phyloP scores from a whole-genome alignment of 2,888 invertebrate genomes.

The Acanthoscelides obtectus region DNA sequence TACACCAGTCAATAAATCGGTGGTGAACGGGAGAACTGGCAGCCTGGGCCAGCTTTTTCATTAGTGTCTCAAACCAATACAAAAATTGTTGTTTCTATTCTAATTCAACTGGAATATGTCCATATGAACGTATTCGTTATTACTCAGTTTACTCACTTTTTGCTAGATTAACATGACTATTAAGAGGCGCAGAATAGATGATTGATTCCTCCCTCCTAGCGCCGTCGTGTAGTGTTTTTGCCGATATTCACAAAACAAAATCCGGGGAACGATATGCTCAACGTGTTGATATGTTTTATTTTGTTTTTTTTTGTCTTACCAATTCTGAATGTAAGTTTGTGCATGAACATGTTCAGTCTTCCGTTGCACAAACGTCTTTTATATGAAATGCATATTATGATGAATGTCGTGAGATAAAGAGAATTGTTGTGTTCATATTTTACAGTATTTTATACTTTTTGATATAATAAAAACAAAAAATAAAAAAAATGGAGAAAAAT shows the following conservation, averaged over 20 bases:
- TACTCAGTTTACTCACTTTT: no score
- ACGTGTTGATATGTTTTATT: conserved; percentile 23
- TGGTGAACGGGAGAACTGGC: no score
- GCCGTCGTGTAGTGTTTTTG: neutral
- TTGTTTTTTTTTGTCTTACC: conserved; percentile 20
- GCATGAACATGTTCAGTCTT: conserved; percentile 25
- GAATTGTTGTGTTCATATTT: conserved; percentile 50
- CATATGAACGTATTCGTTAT: no score
- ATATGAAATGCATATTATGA: conserved; percentile 13
- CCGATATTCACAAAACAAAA: conserved; percentile 5
- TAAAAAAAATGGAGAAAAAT: conserved; percentile 37
- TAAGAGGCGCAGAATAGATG: neutral
- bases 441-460: conserved; percentile 50
- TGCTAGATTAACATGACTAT: no score
- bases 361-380: conserved; percentile 22
- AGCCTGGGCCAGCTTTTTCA: no score
- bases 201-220: neutral
- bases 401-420: conserved; percentile 42
- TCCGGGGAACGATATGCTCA: conserved; percentile 26
- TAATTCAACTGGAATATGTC: no score
- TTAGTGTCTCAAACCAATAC: no score
- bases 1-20: no score
- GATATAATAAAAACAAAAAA: conserved; percentile 38
- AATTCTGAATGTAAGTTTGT: conserved; percentile 17
- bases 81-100: no score